Evolutionary conservation across 2,797 vertebrate species (phyloP), one percentile per base, ranked within the genome.

Genomic region (Coranthus polyacanthus): DNA sequence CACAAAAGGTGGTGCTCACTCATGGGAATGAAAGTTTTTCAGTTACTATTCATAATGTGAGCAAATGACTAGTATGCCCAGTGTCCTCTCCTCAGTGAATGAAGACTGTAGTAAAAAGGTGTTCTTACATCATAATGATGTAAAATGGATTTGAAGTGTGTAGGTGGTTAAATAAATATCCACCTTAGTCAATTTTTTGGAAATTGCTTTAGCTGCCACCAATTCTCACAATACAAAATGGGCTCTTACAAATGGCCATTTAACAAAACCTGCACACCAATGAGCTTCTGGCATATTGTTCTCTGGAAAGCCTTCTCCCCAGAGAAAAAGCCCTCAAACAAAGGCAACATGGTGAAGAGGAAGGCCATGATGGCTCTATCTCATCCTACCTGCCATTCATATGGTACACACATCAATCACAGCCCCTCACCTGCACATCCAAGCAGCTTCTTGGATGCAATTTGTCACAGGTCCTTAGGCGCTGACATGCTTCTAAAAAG

Each of bases 371-470:
- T 62, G 55, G 84, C 86, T 92, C 78, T 90, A 92, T 93, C 89
- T 87, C 74, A 69, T 69, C 75, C 75, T 70, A 66, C 63, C 84
- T 91, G 92, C 88, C 92, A 90, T 84, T 93, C 90, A 93, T 68
- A 75, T 49, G 2, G 82, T 73, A 24, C 75, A 70, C 68, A 84
- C 89, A 93, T 93, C 91, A 88, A 92, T 94, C 90, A 91, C 84
- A 58, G 72, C 68, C 74, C 18, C 12, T 53, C 56, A 21, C 65
- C 69, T 36, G 70, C 67, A 60, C 58, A 81, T 78, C 82, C 60
- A 21, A 66, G 73, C 74, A 22, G 77, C 64, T 85, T 72, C 64
- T 87, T 78, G 69, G 73, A 86, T 81, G 72, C 83, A 80, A 89
- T 92, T 92, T 86, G 84, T 90, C 86, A 88, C 81, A 82, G 83